Evolutionary conservation across 2,888 invertebrate genomes (phyloP), one percentile per base, ranked within the genome.

Genomic region (Chironomus tentans): DNA sequence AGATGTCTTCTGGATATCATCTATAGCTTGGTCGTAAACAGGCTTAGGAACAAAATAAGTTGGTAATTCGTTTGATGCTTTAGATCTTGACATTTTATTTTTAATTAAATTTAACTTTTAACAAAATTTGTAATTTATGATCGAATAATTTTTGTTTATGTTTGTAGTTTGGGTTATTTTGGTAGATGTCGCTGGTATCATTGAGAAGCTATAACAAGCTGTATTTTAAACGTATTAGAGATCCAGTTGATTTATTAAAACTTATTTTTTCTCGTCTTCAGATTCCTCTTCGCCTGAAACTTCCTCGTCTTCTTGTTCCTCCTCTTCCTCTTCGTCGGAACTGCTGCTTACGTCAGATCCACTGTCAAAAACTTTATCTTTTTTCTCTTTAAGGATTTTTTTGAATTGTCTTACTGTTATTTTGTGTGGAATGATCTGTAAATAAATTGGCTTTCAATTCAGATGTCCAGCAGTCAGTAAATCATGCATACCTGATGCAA

Each of bases 341-440:
- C 47, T 47, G 4, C 21, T 13, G 48, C 70, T 70, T 4, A 28
- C 46, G 7, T 70, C 70, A 15, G 47, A 47, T 47, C 48, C 70
- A 46, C 46, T 46, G 15, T 46, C 22, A 10, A 21, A 38, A 12
- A 15, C 18, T 70, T 21, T 70, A 3, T 18, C 47, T 22, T 46
- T 70, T 1, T 70, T 47, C 18, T 70, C 70, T 10, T n/a, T 47
- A 12, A 70, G 21, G 18, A 47, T 70, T 6, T 70, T 70, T 47
- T 70, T 70, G 18, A 48, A 70, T 10, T 70, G 46, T 4, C 70
- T 13, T 4, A 77, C 76, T 7, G 77, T 76, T 3, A 77, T 70
- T 28, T 77, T 76, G 21, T 73, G 47, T 28, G 77, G 77, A 21
- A 77, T 48, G 70, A 77, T 72, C 28, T 76, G 76, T 28, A 38